These are phyloP conservation scores for Orussus abietinus DNA, from an alignment of 1,140 invertebrate genomes.

Conservation along the genomic window DNA sequence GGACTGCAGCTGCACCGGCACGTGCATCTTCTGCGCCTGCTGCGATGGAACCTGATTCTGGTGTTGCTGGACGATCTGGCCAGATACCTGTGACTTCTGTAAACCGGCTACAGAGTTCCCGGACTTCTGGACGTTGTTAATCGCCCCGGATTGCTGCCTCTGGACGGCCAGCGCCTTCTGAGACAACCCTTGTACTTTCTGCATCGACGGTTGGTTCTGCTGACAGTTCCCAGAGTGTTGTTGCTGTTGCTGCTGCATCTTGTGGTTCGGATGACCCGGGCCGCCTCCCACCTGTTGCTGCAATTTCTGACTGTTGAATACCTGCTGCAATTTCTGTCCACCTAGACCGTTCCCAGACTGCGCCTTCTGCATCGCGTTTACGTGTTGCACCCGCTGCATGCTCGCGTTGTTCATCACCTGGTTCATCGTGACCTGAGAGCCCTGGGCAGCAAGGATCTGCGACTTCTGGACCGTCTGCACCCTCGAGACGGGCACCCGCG, in stretches of 20 bases:
- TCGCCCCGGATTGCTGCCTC: conserved; percentile 19
- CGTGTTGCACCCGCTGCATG: conserved; percentile 31
- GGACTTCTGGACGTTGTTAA: conserved; percentile 33
- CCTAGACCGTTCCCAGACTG: background rate
- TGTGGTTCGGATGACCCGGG: conserved; percentile 5
- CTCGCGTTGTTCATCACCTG: conserved; percentile 32
- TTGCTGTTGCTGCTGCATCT: conserved; percentile 1
- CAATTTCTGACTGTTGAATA: conserved; percentile 17
- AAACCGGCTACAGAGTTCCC: conserved; percentile 40
- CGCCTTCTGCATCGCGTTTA: conserved; percentile 16
- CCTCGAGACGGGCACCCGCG: conserved; percentile 25
- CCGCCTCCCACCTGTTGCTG: conserved; percentile 8
- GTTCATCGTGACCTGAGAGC: conserved; percentile 29
- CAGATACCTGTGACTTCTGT: conserved; percentile 35
- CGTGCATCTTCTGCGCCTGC: conserved; percentile 30
- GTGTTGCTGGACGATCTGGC: conserved; percentile 3
- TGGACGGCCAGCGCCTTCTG: conserved; percentile 14
- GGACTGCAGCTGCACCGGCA: conserved; percentile 41
- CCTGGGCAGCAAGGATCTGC: conserved; percentile 19
- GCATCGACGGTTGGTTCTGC: background rate
- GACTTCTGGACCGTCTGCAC: conserved; percentile 25
- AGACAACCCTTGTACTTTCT: conserved; percentile 3
- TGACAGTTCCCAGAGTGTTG: conserved; percentile 3
- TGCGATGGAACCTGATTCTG: conserved; percentile 18
- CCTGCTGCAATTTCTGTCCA: conserved; percentile 23